phyloP scores from a whole-genome alignment of 2,888 invertebrate species.

The Alitta virens region DNA sequence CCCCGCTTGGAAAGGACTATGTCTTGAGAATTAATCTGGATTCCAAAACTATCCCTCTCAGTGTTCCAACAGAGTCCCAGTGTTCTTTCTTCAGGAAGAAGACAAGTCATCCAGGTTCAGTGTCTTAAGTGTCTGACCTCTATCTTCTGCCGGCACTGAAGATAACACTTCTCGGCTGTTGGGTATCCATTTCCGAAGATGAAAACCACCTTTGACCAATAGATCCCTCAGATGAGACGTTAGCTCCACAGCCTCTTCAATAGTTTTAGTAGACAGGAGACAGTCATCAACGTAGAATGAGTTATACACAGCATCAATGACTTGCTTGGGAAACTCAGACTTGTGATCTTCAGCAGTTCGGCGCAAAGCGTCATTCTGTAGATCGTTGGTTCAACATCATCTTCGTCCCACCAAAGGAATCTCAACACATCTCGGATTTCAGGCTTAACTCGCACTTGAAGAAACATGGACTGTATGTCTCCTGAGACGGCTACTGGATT shows the following conservation, averaged over 20 bases:
- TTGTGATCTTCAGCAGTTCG: neutral
- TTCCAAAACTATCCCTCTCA: slow-evolving; percentile 1
- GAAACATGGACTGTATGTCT: neutral
- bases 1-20: slow-evolving; percentile 18
- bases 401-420: neutral
- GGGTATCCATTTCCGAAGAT: no score
- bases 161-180: no score
- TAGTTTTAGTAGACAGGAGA: slow-evolving; percentile 6
- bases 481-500: neutral
- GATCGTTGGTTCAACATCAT: neutral
- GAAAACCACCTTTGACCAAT: neutral
- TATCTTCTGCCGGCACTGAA: no score
- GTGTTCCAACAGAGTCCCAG: slow-evolving; percentile 1
- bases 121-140: no score
- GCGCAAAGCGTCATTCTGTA: slow-evolving; percentile 3
- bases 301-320: slow-evolving; percentile 16
- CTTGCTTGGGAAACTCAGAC: slow-evolving; percentile 10
- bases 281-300: slow-evolving; percentile 30
- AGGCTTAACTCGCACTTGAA: neutral
- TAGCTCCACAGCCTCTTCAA: slow-evolving; percentile 4
- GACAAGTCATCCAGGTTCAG: neutral
- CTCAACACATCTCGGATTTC: neutral
- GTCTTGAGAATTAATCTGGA: slow-evolving; percentile 7
- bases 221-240: neutral
- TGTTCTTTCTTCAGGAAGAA: slow-evolving; percentile 2